Percentiles rank a stretch among this genome's conserved stretches.
These are phyloP conservation scores for Bombus huntii DNA, from an alignment of 1,140 invertebrate genomes.

Conservation along the genomic window DNA sequence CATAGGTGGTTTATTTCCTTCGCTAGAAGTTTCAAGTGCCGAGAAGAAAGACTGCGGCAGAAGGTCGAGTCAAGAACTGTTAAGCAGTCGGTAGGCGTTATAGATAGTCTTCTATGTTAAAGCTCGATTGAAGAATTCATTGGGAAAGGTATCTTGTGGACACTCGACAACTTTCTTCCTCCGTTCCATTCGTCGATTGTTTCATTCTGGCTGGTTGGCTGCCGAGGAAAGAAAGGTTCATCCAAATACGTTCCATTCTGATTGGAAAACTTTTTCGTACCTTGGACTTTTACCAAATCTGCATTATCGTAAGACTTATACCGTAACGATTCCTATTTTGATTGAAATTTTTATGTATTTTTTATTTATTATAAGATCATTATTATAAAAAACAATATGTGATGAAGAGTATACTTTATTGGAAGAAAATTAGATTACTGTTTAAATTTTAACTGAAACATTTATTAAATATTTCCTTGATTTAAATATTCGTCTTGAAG, in stretches of 20 bases:
- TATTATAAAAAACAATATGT: background rate
- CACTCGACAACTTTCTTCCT: slow-evolving; percentile 49
- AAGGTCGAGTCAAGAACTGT: slow-evolving; percentile 40
- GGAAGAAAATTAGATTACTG: background rate
- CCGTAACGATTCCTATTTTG: background rate
- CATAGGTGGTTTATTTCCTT: background rate
- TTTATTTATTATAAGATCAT: background rate
- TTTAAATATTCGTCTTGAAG: background rate
- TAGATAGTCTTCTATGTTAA: slow-evolving; percentile 30
- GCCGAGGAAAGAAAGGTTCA: slow-evolving; percentile 45
- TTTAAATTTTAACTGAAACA: background rate
- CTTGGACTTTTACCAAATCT: slow-evolving; percentile 73
- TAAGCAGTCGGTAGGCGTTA: slow-evolving; percentile 49
- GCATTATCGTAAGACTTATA: slow-evolving; percentile 57
- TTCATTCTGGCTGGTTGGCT: background rate
- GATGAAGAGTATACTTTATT: background rate
- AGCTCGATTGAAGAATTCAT: slow-evolving; percentile 56
- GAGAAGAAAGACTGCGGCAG: background rate
- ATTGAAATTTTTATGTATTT: background rate
- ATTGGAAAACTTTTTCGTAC: slow-evolving; percentile 76
- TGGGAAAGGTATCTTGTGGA: slow-evolving; percentile 49
- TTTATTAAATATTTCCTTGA: background rate
- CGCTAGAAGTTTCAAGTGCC: slow-evolving; percentile 11
- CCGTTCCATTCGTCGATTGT: background rate
- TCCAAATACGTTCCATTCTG: slow-evolving; percentile 60